phyloP scores from a whole-genome alignment of 2,888 invertebrate species.

The Euproctis similis region DNA sequence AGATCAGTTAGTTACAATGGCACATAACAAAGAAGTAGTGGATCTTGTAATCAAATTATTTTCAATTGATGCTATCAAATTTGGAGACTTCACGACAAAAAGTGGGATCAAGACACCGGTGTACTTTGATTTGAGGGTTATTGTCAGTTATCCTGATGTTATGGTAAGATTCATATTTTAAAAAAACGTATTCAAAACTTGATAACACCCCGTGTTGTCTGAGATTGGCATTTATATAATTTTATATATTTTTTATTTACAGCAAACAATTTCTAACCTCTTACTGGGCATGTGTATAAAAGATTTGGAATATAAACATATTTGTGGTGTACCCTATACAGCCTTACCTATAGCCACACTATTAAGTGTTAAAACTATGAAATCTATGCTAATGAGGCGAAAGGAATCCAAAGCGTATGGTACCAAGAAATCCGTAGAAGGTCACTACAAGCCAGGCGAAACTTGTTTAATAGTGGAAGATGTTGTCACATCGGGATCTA shows the following conservation, averaged over 20 bases:
- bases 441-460: constrained; percentile 84
- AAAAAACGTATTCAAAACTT: too few relatives aligned
- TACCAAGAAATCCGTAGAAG: constrained; percentile 96
- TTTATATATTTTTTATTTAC: constrained; percentile 17
- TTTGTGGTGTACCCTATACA: constrained; percentile 98
- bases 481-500: constrained; percentile 93
- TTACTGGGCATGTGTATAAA: constrained; percentile 65
- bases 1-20: too few relatives aligned
- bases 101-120: constrained; percentile 93
- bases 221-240: too few relatives aligned
- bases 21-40: constrained; percentile 50
- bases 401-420: constrained; percentile 97
- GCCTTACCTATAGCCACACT: constrained; percentile 95
- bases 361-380: constrained; percentile 81
- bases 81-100: constrained; percentile 95
- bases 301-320: constrained; percentile 74
- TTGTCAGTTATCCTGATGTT: constrained; percentile 91
- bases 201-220: too few relatives aligned
- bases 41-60: constrained; percentile 81
- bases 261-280: constrained; percentile 53
- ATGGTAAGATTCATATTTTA: constrained; percentile 82
- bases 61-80: constrained; percentile 89
- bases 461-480: constrained; percentile 95
- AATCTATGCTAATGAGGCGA: constrained; percentile 92
- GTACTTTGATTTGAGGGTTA: constrained; percentile 95